Evolutionary conservation across 2,113 vertebrate species (phyloP).

Genomic region (Pimephales promelas): DNA sequence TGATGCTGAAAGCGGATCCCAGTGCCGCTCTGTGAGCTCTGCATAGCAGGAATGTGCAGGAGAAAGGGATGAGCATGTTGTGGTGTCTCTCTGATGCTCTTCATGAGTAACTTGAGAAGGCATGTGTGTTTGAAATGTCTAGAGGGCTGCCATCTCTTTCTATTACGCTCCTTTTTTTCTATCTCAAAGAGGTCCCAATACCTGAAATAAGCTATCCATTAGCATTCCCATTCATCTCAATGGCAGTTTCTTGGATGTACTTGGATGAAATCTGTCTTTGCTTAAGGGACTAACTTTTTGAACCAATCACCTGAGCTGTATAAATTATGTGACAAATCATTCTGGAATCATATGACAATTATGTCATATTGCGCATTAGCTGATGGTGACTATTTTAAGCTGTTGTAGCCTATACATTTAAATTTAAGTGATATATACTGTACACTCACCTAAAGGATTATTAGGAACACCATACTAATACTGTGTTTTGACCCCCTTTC

Average conservation of each 20-base stretch:
- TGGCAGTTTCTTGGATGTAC: conserved; percentile 9
- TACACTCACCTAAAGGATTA: no score
- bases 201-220: conserved; percentile 6
- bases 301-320: not conserved
- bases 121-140: conserved; percentile 37
- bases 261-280: conserved; percentile 7
- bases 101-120: conserved; percentile 54
- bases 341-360: not conserved
- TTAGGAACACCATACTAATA: no score
- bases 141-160: conserved; percentile 28
- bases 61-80: conserved; percentile 64
- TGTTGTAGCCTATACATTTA: not conserved
- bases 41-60: conserved; percentile 67
- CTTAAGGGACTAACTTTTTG: not conserved
- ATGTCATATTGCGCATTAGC: not conserved
- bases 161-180: conserved; percentile 39
- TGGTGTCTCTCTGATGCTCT: conserved; percentile 58
- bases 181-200: conserved; percentile 29
- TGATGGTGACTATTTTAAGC: not conserved
- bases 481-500: no score
- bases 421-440: not conserved
- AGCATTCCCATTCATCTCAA: conserved; percentile 5
- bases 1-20: conserved; percentile 72
- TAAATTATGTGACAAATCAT: not conserved
- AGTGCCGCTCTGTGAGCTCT: conserved; percentile 65